These are phyloP conservation scores for Danaus plexippus DNA, from an alignment of 1,140 invertebrate genomes.

Conservation along the genomic window DNA sequence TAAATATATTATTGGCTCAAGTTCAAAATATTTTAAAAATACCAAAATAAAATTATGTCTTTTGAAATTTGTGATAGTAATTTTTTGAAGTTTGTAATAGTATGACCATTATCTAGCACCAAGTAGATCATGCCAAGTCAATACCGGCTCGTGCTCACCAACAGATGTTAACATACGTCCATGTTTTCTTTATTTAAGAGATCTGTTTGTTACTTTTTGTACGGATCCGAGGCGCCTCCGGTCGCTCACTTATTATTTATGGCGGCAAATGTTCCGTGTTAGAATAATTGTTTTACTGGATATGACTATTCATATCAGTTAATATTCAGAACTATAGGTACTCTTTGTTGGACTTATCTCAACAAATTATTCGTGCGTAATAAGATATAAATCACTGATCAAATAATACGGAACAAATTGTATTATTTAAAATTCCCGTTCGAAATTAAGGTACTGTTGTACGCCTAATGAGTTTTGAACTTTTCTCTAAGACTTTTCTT, in stretches of 20 bases:
- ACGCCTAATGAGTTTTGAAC: not conserved
- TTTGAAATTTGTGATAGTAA: too few relatives aligned
- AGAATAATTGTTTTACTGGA: constrained; percentile 18
- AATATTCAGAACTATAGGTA: too few relatives aligned
- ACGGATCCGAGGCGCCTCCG: constrained; percentile 62
- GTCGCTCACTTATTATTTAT: constrained; percentile 68
- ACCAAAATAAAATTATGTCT: too few relatives aligned
- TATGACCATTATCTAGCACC: not conserved
- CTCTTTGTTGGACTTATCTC: too few relatives aligned
- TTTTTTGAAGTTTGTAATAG: too few relatives aligned
- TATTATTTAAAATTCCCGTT: too few relatives aligned
- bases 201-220: constrained; percentile 69
- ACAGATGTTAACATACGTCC: constrained; percentile 67
- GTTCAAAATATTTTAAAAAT: too few relatives aligned
- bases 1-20: too few relatives aligned
- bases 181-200: constrained; percentile 69
- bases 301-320: constrained; percentile 1
- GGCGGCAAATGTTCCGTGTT: constrained; percentile 49
- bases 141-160: constrained; percentile 31
- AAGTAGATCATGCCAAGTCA: constrained; percentile 17
- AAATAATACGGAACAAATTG: too few relatives aligned
- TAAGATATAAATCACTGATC: too few relatives aligned
- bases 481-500: constrained; percentile 3
- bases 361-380: too few relatives aligned
- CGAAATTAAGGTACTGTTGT: too few relatives aligned